Percentiles rank a stretch among this genome's conserved stretches.
These are phyloP conservation scores for Eubasilissa regina DNA, from an alignment of 1,140 invertebrate species.

Conservation along the genomic window DNA sequence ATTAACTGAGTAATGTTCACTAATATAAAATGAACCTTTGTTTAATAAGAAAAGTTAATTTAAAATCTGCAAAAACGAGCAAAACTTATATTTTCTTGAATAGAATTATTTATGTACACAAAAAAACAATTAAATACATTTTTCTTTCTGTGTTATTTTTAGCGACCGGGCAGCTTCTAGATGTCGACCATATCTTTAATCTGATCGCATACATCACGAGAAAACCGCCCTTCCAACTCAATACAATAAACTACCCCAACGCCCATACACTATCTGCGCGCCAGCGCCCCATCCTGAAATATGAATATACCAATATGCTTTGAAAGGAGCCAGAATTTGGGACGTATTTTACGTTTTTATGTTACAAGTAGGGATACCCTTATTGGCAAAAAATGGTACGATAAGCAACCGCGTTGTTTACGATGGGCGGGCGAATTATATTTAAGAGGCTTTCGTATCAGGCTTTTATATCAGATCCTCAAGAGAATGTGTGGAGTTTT, in stretches of 20 bases:
- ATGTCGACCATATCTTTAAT: constrained; percentile 33
- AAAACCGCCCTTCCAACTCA: constrained; percentile 7
- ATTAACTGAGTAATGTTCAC: too few relatives aligned
- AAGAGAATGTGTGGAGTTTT: constrained; percentile 4
- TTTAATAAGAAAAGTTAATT: too few relatives aligned
- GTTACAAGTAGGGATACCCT: constrained; percentile 14
- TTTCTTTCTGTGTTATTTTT: neutral
- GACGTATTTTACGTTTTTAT: constrained; percentile 26
- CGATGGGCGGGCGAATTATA: constrained; percentile 14
- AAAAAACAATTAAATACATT: constrained; percentile 16
- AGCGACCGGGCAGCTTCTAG: neutral
- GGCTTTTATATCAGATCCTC: constrained; percentile 29
- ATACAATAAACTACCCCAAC: constrained; percentile 21
- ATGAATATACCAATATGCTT: constrained; percentile 25
- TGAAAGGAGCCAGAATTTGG: constrained; percentile 13
- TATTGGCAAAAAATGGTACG: constrained; percentile 30
- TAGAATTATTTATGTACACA: neutral
- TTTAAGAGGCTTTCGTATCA: constrained; percentile 34
- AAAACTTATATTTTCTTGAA: too few relatives aligned
- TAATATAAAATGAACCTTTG: too few relatives aligned
- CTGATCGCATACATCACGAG: constrained; percentile 22
- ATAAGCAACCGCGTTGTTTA: constrained; percentile 36
- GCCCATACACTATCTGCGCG: neutral
- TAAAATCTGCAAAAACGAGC: too few relatives aligned
- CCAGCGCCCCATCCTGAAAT: constrained; percentile 16